Base-by-base conservation (phyloP, 2,888 invertebrate species). In the Phasia obesa region DNA sequence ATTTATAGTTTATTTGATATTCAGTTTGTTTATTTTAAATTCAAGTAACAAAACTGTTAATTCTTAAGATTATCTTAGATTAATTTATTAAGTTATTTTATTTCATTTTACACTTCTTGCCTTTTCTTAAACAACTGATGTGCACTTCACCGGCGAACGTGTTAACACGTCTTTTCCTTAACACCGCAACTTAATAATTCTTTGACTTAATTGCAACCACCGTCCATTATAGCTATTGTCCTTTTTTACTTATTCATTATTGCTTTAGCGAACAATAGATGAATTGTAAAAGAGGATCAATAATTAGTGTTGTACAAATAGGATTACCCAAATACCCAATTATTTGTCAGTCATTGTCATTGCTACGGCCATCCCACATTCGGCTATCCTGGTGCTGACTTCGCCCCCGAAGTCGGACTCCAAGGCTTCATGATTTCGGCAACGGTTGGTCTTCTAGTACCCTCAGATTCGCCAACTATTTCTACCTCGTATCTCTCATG, bases 341-440 rank as follows among this genome's bases (percentile, higher is more conserved):
- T 53, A 53, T 23, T 6, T 11, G 53, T 49, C 49, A 25, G 27
- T 55, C 53, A 53, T 55, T 55, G 27, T 27, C 27, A 5, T 47
- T 79, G 9, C 31, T 31, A 31, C 31, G 31, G 31, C 31, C 31
- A 31, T 31, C 31, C 31, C 49, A 84, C 79, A 82, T 75, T 77
- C 81, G 81, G 83, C 71, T 62, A 21, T 83, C 80, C 81, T 84
- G 84, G 73, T 15, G 6, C n/a, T 49, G 31, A 27, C 27, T 85
- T 78, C 73, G 81, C 2, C 84, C 65, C 81, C 73, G 76, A 84
- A 77, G 78, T 47, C 7, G 47, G 25, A 35, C 44, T 47, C 81
- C 81, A 81, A 21, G 27, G 47, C n/a, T 85, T 85, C 79, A 81
- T 81, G 51, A 55, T 57, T 38, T 84, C 77, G 4, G 53, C 78